Conservation (phyloP, 2,113 vertebrate genomes). For the Tauraco erythrolophus region DNA sequence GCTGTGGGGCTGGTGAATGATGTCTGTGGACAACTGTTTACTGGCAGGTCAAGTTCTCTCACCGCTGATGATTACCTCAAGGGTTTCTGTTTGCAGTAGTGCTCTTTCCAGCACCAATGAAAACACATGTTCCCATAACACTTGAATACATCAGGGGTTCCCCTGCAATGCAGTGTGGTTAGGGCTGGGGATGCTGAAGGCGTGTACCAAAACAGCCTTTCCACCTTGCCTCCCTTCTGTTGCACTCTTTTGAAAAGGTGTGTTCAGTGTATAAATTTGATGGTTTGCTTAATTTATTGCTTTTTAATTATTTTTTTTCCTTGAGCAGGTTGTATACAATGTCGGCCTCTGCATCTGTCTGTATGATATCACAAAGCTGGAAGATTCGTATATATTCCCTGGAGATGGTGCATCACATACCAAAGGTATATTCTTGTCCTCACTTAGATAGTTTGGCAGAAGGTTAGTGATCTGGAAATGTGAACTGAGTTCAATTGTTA, state of each 20-base stretch:
- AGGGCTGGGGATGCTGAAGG: background rate
- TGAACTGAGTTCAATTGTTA: background rate
- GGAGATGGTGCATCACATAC: constrained; percentile 96
- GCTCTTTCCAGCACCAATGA: background rate
- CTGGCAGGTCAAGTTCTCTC: background rate
- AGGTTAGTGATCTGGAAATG: background rate
- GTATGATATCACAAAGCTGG: constrained; percentile 94
- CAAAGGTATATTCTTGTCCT: constrained; percentile 81
- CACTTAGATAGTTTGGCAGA: background rate
- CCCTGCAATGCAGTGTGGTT: background rate
- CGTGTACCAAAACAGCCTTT: background rate
- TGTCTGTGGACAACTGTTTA: background rate
- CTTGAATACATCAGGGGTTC: background rate
- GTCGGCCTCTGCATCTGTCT: constrained; percentile 95
- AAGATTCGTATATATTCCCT: constrained; percentile 96
- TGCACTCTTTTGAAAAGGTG: background rate
- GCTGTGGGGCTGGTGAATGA: background rate
- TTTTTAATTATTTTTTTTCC: background rate
- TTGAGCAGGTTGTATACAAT: constrained; percentile 89
- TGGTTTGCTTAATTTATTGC: background rate
- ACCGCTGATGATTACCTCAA: fast-evolving
- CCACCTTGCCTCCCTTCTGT: background rate
- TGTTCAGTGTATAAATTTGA: background rate
- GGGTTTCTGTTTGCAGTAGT: background rate
- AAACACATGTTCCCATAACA: background rate